Evolutionary conservation across 2,113 vertebrate species (phyloP).

Genomic region (Peucedramus taeniatus): DNA sequence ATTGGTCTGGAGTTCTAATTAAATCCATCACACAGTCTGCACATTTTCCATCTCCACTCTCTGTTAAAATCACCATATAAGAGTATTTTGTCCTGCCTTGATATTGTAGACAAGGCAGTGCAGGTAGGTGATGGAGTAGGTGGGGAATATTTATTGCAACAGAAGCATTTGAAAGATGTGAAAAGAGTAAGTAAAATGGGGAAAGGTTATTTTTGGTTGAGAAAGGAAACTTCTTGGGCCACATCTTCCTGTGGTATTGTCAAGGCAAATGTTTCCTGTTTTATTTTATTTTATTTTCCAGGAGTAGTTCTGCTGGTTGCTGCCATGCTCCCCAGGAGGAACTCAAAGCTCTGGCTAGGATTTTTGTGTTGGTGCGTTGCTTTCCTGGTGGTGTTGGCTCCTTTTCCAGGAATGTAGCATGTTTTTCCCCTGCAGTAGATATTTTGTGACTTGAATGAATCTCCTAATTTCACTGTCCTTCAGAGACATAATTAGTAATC

Average conservation of each 20-base stretch:
- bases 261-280: background rate
- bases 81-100: background rate
- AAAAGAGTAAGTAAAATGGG: background rate
- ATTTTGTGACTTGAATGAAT: background rate
- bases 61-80: background rate
- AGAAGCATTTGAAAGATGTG: background rate
- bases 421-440: background rate
- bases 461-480: background rate
- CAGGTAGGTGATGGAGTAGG: background rate
- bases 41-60: background rate
- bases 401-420: accelerated
- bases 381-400: background rate
- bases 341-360: background rate
- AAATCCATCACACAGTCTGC: background rate
- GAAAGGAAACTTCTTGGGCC: background rate
- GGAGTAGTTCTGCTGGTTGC: background rate
- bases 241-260: background rate
- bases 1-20: background rate
- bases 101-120: background rate
- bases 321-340: background rate
- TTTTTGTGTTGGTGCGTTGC: background rate
- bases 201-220: background rate
- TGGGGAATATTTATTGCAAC: background rate
- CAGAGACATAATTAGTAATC: background rate
- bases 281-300: background rate